phyloP scores from a whole-genome alignment of 1,140 invertebrate species.

The Drosophila funebris region DNA sequence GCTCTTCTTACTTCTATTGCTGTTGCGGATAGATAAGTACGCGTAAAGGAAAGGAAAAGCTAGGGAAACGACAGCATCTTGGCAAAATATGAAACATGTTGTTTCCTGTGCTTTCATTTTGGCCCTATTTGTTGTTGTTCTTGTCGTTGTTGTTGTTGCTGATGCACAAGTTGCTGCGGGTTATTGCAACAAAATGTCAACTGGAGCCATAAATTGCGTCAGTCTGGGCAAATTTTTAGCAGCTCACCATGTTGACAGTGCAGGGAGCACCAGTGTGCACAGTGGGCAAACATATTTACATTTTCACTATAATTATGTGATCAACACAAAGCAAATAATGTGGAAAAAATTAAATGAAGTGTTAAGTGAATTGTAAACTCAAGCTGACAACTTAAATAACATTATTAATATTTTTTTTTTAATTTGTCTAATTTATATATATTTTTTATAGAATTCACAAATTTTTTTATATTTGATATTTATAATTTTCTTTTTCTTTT shows the following conservation, averaged over 20 bases:
- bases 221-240: slow-evolving; percentile 72
- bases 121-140: slow-evolving; percentile 5
- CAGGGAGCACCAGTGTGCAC: background rate
- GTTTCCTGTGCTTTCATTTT: slow-evolving; percentile 45
- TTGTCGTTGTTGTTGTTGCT: slow-evolving; percentile 24
- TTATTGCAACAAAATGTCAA: slow-evolving; percentile 80
- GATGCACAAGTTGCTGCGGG: slow-evolving; percentile 48
- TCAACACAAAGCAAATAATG: too few relatives aligned
- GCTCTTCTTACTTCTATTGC: background rate
- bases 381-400: too few relatives aligned
- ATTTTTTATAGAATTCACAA: too few relatives aligned
- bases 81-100: slow-evolving; percentile 78
- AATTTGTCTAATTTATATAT: too few relatives aligned
- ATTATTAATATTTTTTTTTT: too few relatives aligned
- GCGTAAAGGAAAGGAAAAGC: background rate
- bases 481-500: too few relatives aligned
- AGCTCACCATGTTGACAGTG: background rate
- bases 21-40: slow-evolving; percentile 12
- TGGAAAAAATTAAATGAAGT: too few relatives aligned
- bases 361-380: too few relatives aligned
- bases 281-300: background rate
- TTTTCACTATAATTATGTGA: too few relatives aligned
- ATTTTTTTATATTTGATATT: too few relatives aligned
- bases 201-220: slow-evolving; percentile 74
- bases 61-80: slow-evolving; percentile 42